Conservation (phyloP, 2,888 invertebrate genomes). For the Minunthozetes semirufus region DNA sequence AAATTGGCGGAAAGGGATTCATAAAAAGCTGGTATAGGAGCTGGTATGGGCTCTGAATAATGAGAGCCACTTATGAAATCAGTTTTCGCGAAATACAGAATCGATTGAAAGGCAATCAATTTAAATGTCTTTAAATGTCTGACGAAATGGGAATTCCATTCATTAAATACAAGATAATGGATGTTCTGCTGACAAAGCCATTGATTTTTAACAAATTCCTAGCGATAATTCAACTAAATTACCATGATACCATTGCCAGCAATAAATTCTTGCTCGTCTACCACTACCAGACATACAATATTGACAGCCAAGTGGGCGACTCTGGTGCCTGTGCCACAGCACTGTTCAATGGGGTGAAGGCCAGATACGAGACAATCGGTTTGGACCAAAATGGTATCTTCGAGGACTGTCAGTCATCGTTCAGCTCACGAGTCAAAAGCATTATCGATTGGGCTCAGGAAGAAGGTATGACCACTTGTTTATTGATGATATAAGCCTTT, state of each 20-base stretch:
- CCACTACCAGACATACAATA: conserved; percentile 40
- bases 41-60: too few relatives aligned
- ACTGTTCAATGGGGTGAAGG: conserved; percentile 44
- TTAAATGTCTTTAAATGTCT: too few relatives aligned
- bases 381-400: conserved; percentile 40
- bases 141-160: too few relatives aligned
- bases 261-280: not conserved
- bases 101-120: too few relatives aligned
- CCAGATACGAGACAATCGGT: conserved; percentile 43
- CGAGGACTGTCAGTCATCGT: conserved; percentile 41
- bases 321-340: conserved; percentile 46
- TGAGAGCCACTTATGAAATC: too few relatives aligned
- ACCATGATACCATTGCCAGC: not conserved
- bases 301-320: conserved; percentile 43
- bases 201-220: too few relatives aligned
- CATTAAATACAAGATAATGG: too few relatives aligned
- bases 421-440: conserved; percentile 38
- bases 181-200: too few relatives aligned
- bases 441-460: conserved; percentile 44
- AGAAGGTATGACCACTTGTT: conserved; percentile 40
- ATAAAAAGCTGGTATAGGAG: too few relatives aligned
- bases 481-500: too few relatives aligned
- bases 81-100: too few relatives aligned
- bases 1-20: too few relatives aligned
- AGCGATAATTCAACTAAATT: not conserved